Evolutionary conservation across 2,113 vertebrate species (phyloP).

Genomic region (Phrynosoma blainvillii): DNA sequence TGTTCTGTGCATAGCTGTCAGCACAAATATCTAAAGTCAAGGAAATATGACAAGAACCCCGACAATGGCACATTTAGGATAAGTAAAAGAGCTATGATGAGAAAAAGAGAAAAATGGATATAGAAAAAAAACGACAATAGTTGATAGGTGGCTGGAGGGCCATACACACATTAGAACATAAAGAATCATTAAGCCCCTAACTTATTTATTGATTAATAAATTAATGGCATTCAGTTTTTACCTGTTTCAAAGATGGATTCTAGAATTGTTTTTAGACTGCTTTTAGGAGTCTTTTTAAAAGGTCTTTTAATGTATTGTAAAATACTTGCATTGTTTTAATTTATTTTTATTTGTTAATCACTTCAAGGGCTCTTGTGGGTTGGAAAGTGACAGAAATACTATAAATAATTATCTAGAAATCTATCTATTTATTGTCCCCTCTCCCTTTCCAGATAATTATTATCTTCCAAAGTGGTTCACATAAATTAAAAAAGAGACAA

Average conservation of each 20-base stretch:
- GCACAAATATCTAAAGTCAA: not conserved
- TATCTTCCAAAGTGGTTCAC: not conserved
- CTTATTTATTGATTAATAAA: not conserved
- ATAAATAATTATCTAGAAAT: too few species aligned
- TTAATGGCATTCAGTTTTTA: too few species aligned
- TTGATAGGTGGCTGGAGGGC: not conserved
- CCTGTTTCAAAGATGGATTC: too few species aligned
- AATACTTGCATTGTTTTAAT: too few species aligned
- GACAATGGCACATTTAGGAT: not conserved
- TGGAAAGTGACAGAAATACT: too few species aligned
- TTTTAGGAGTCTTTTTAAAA: too few species aligned
- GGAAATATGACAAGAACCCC: not conserved
- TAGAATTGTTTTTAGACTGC: too few species aligned
- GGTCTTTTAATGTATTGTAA: too few species aligned
- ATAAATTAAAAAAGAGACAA: not conserved
- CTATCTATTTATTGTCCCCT: not conserved
- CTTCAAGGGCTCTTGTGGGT: too few species aligned
- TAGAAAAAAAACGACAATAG: not conserved
- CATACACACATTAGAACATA: not conserved
- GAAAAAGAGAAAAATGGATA: not conserved
- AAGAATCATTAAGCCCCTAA: not conserved
- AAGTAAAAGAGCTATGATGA: fast-evolving
- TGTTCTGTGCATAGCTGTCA: not conserved
- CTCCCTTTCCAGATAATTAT: not conserved
- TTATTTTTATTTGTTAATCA: too few species aligned